These are phyloP conservation scores for Coranthus polyacanthus DNA, from an alignment of 2,797 vertebrate genomes.

Conservation along the genomic window DNA sequence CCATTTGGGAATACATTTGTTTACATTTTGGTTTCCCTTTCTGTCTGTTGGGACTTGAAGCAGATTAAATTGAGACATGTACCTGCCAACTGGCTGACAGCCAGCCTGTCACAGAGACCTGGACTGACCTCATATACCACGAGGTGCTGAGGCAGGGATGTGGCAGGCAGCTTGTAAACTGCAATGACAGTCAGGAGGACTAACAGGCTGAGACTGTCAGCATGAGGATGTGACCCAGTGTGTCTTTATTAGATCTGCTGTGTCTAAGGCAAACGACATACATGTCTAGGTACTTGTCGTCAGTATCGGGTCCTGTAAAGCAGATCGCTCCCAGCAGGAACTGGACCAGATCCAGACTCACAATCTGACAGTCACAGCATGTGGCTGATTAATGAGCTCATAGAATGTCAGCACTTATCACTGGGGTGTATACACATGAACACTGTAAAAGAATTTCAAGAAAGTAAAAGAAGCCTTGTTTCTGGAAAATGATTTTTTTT, in stretches of 20 bases:
- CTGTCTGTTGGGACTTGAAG: slow-evolving; percentile 5
- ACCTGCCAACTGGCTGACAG: slow-evolving; percentile 45
- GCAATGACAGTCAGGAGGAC: slow-evolving; percentile 41
- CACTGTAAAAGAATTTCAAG: too few species aligned
- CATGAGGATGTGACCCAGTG: too few species aligned
- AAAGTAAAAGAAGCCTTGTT: too few species aligned
- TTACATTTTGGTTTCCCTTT: too few species aligned
- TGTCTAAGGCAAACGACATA: too few species aligned
- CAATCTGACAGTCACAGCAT: slow-evolving; percentile 31
- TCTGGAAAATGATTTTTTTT: too few species aligned
- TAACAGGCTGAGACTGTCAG: slow-evolving; percentile 53
- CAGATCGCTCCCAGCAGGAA: slow-evolving; percentile 7
- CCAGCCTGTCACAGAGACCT: slow-evolving; percentile 43
- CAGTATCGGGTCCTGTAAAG: slow-evolving; percentile 21
- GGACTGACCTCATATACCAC: slow-evolving; percentile 50
- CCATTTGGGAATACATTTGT: slow-evolving; percentile 5
- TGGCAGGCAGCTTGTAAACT: slow-evolving; percentile 43
- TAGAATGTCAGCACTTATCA: slow-evolving; percentile 25
- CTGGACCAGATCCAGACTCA: slow-evolving; percentile 37
- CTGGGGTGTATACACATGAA: slow-evolving; percentile 12
- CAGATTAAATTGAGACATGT: slow-evolving; percentile 23
- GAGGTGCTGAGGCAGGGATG: too few species aligned
- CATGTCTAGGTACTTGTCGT: slow-evolving; percentile 7
- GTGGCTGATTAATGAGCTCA: slow-evolving; percentile 57
- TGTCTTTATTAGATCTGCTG: too few species aligned